phyloP scores from a whole-genome alignment of 2,888 invertebrate genomes.

The Carterocephalus palaemon region DNA sequence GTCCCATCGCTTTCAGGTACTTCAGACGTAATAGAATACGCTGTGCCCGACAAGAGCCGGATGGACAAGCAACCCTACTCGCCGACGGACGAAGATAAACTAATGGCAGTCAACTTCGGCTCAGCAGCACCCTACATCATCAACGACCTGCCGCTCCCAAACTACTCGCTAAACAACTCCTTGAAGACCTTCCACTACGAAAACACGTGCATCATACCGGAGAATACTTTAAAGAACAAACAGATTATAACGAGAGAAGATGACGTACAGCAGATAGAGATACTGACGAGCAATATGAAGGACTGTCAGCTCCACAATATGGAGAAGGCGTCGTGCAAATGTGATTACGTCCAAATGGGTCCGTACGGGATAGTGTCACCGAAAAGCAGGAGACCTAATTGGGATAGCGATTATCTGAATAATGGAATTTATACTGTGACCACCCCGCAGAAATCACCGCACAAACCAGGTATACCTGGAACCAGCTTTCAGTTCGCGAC shows the following conservation, averaged over 20 bases:
- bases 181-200: constrained; percentile 74
- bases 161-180: constrained; percentile 79
- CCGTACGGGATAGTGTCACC: constrained; percentile 68
- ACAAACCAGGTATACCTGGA: constrained; percentile 61
- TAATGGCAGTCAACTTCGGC: constrained; percentile 66
- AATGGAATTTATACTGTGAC: constrained; percentile 70
- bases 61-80: constrained; percentile 72
- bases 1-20: constrained; percentile 48
- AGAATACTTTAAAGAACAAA: constrained; percentile 67
- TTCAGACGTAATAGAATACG: constrained; percentile 73
- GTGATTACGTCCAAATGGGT: constrained; percentile 71
- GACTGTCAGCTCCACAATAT: constrained; percentile 69
- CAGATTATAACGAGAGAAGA: constrained; percentile 67
- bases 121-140: constrained; percentile 59
- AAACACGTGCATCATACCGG: constrained; percentile 70
- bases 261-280: constrained; percentile 71
- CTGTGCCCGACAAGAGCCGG: constrained; percentile 72
- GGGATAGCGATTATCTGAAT: constrained; percentile 66
- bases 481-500: constrained; percentile 70
- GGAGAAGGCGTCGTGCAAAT: constrained; percentile 67
- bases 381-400: constrained; percentile 58
- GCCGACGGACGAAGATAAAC: constrained; percentile 73
- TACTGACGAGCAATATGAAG: constrained; percentile 67
- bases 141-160: constrained; percentile 77
- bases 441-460: constrained; percentile 67